phyloP scores from a whole-genome alignment of 1,140 invertebrate genomes.

The Drosophila albomicans region DNA sequence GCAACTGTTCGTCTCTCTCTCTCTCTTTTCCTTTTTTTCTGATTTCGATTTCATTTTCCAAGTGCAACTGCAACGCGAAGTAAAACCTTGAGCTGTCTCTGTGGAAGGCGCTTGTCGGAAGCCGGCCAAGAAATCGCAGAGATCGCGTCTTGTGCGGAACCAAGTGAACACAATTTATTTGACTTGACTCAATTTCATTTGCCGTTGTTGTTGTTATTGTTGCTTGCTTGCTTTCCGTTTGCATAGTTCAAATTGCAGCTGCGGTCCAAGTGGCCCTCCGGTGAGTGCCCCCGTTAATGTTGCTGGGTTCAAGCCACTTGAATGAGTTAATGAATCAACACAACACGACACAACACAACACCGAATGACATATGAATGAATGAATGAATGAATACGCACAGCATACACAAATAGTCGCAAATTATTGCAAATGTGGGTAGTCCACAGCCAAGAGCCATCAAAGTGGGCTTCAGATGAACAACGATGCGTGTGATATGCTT shows the following conservation, averaged over 20 bases:
- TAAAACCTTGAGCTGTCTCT: neutral
- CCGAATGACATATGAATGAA: conserved; percentile 43
- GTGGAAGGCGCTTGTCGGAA: conserved; percentile 38
- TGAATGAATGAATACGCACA: conserved; percentile 22
- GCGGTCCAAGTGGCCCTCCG: conserved; percentile 17
- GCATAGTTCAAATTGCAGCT: conserved; percentile 14
- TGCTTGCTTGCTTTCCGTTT: neutral
- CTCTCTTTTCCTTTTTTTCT: neutral
- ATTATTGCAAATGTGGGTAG: conserved; percentile 16
- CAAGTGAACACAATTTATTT: conserved; percentile 37
- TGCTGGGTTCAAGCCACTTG: conserved; percentile 54
- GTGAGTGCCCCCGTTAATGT: conserved; percentile 28
- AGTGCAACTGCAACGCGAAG: neutral
- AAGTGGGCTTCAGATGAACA: conserved; percentile 17
- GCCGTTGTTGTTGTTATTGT: neutral
- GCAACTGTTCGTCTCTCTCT: neutral
- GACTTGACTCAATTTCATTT: conserved; percentile 2
- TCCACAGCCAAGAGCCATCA: conserved; percentile 2
- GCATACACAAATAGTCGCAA: conserved; percentile 5
- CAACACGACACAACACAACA: neutral
- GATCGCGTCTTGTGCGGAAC: conserved; percentile 29
- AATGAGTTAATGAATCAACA: conserved; percentile 55
- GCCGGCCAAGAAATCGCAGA: conserved; percentile 20
- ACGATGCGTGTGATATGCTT: conserved; percentile 11
- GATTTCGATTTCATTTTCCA: neutral